Base-by-base conservation (phyloP, 1,140 invertebrate genomes). In the Scaptomyza hsui region DNA sequence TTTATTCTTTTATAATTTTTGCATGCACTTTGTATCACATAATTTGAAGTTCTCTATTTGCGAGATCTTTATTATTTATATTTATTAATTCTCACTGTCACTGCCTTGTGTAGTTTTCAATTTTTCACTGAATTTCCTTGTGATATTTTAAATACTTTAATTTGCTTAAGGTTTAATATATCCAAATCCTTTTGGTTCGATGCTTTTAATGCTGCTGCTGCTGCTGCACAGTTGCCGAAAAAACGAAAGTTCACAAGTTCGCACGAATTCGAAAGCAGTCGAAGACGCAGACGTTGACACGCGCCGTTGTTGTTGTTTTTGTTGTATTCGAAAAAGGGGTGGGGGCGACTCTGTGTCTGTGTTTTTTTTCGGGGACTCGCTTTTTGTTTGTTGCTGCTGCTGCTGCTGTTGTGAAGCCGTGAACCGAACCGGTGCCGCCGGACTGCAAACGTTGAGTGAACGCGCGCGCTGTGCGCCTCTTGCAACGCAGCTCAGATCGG, bases 391-490 rank as follows among this genome's bases (percentile, higher is more conserved):
- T 53, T 63, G 41, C 47, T 29, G 44, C 37, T 51, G 21, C 26
- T 53, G 13, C 12, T 10, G 55, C 7, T 75, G 45, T 47, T 62
- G 15, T 59, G 59, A 42, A 86, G 82, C 75, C 80, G 78, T 63
- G 61, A 83, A 89, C 68, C 78, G 88, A 90, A 90, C 88, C 88
- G 88, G 70, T 88, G 88, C 70, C 88, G 88, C 75, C 88, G 88
- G 73, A 89, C 76, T 89, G 73, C 88, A 75, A 90, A 83, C 77
- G 76, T 45, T 82, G 73, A 90, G 82, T 90, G 88, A 90, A 90
- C 88, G 88, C 80, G 82, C 82, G 82, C 75, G 82, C 71, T 45
- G 62, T 74, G 61, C 61, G 64, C 64, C 62, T 72, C 75, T 57
- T 44, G 73, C 74, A 78, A 80, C 79, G 78, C 77, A 86, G 78